Base-by-base conservation (phyloP, 2,888 invertebrate genomes). In the Kuschelorhynchus macadamiae region DNA sequence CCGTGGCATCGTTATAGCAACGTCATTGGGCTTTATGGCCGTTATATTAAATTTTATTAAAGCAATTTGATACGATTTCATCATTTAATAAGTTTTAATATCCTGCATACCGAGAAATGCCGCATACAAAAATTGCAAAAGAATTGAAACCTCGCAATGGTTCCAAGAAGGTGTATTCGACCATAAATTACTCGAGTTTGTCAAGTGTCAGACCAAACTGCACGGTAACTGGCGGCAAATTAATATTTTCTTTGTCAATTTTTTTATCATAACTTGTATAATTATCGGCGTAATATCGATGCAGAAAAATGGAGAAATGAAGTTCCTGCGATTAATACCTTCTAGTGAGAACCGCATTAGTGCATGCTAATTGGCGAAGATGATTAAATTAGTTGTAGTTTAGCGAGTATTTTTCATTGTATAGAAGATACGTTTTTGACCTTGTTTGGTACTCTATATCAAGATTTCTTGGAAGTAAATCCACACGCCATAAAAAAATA, bases 51-150 rank as follows among this genome's bases (percentile, higher is more conserved):
- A 74, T 71, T 70, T 72, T 71, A 70, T 72, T 72, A 67, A 71
- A 61, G 56, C 72, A 71, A 75, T 74, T 74, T 69, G 73, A 67
- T 73, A 72, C 73, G 71, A 70, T 66, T 72, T 60, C 71, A 72
- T 68, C 70, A 67, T 72, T 72, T 72, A 70, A 74, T 72, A 72
- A 71, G 66, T 59, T 72, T 68, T 70, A 72, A 72, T 70, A 72
- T 70, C 69, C 67, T 61, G 67, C 69, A 62, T 73, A 70, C 74
- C 56, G 59, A 66, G 73, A 73, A 74, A 69, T 67, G 71, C 61
- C 46, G 46, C 55, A 42, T 25, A 44, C 55, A 67, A 67, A 67
- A 61, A 67, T 56, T 50, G 67, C 61, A 42, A 60, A 61, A 61
- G 41, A 55, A 61, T 61, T 50, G 67, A 62, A 60, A 49, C 42